phyloP scores from a whole-genome alignment of 2,888 invertebrate genomes.

The Drosophila putrida region DNA sequence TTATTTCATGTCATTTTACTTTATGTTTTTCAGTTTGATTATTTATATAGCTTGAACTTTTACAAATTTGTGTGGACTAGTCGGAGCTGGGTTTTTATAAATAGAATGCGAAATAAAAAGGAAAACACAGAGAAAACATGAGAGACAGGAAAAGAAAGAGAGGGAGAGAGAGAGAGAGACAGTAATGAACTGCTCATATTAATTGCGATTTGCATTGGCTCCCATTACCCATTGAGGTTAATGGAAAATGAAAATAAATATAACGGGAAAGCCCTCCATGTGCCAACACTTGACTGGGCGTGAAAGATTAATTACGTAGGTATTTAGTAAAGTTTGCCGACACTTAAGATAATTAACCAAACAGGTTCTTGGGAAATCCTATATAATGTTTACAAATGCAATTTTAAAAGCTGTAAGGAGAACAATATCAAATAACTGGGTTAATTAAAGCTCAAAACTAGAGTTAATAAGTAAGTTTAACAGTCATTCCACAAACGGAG shows the following conservation, averaged over 20 bases:
- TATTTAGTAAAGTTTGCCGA: slow-evolving; percentile 41
- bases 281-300: slow-evolving; percentile 19
- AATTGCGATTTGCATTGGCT: slow-evolving; percentile 32
- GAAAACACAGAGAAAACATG: not conserved
- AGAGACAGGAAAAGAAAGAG: too few species aligned
- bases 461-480: not conserved
- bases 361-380: slow-evolving; percentile 1
- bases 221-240: slow-evolving; percentile 16
- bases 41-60: slow-evolving; percentile 51
- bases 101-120: not conserved
- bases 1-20: slow-evolving; percentile 25
- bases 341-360: slow-evolving; percentile 45
- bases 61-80: slow-evolving; percentile 23
- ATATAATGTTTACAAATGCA: slow-evolving; percentile 15
- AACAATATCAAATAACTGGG: slow-evolving; percentile 9
- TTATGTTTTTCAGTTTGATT: slow-evolving; percentile 38
- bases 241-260: slow-evolving; percentile 14
- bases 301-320: slow-evolving; percentile 45
- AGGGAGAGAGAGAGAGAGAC: not conserved
- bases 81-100: not conserved
- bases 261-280: slow-evolving; percentile 12
- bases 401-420: not conserved
- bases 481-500: too few species aligned
- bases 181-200: slow-evolving; percentile 34
- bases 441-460: slow-evolving; percentile 1